A percentile compares a stretch with the other conserved stretches of the same genome.
phyloP scores from a whole-genome alignment of 2,888 invertebrate species.

The Ariolimax columbianus region DNA sequence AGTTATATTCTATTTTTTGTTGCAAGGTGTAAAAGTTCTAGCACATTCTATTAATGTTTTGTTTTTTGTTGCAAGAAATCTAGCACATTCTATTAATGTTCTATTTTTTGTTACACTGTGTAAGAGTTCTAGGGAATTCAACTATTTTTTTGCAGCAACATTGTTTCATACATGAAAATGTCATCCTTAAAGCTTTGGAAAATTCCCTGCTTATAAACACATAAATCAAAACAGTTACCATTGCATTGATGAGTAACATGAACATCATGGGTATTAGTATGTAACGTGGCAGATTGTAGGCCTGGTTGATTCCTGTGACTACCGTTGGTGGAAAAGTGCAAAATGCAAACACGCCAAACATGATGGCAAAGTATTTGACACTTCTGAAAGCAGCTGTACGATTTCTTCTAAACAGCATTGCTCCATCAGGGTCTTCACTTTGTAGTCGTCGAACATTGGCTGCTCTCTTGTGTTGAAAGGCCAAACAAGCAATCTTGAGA shows the following conservation, averaged over 20 bases:
- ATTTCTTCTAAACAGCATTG: neutral
- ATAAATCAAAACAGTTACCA: neutral
- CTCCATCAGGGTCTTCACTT: neutral
- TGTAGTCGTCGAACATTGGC: neutral
- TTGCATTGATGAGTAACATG: neutral
- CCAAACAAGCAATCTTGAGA: constrained; percentile 16
- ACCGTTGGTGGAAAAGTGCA: neutral
- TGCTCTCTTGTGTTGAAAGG: constrained; percentile 17
- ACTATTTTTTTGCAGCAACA: neutral
- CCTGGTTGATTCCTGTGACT: neutral
- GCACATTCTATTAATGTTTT: too few relatives aligned
- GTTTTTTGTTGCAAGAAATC: too few relatives aligned
- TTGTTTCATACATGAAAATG: neutral
- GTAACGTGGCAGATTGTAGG: neutral
- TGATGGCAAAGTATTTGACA: constrained; percentile 6
- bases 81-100: neutral
- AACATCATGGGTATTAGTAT: neutral
- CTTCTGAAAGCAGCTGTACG: neutral
- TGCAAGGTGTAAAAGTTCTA: too few relatives aligned
- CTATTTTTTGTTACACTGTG: neutral
- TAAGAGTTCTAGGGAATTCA: neutral
- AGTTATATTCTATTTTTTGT: too few relatives aligned
- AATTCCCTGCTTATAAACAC: neutral
- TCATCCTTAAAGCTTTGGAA: neutral
- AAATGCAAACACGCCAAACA: neutral